Conservation (phyloP, 2,888 invertebrate species). For the Cotesia congregata region DNA sequence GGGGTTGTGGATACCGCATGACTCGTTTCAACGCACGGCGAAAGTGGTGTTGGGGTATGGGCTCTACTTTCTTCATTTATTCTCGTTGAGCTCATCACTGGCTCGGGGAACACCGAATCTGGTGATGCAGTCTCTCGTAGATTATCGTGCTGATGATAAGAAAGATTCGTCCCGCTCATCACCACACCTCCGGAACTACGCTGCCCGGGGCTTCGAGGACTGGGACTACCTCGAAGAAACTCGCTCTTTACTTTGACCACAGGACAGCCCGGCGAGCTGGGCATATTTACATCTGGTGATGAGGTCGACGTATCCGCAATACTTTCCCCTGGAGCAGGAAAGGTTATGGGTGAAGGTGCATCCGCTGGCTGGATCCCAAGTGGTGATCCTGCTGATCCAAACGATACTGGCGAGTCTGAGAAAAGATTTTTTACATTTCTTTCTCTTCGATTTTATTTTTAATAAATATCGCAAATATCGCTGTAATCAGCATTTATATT, state of each 20-base stretch:
- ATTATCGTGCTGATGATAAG: conserved; percentile 57
- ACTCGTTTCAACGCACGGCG: conserved; percentile 71
- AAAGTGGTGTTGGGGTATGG: conserved; percentile 63
- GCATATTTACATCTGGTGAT: conserved; percentile 90
- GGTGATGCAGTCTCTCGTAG: conserved; percentile 68
- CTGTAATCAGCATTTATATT: conserved; percentile 10
- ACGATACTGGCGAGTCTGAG: conserved; percentile 69
- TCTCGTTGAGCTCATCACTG: conserved; percentile 63
- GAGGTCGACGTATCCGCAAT: conserved; percentile 94
- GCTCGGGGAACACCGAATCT: conserved; percentile 75
- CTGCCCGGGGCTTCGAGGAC: conserved; percentile 72
- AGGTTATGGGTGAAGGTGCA: conserved; percentile 68
- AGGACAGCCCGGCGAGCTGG: conserved; percentile 80
- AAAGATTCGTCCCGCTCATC: conserved; percentile 64
- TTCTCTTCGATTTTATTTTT: conserved; percentile 18
- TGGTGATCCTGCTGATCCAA: conserved; percentile 69
- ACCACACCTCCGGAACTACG: conserved; percentile 61
- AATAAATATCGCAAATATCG: conserved; percentile 5
- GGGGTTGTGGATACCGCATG: conserved; percentile 65
- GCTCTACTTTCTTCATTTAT: conserved; percentile 58
- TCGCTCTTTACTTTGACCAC: conserved; percentile 68
- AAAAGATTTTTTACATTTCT: conserved; percentile 49
- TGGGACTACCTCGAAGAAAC: conserved; percentile 73
- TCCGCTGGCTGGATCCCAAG: conserved; percentile 67
- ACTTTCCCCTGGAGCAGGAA: conserved; percentile 82